Base-by-base conservation (phyloP, 2,113 vertebrate species). In the Melanotaenia duboulayi region DNA sequence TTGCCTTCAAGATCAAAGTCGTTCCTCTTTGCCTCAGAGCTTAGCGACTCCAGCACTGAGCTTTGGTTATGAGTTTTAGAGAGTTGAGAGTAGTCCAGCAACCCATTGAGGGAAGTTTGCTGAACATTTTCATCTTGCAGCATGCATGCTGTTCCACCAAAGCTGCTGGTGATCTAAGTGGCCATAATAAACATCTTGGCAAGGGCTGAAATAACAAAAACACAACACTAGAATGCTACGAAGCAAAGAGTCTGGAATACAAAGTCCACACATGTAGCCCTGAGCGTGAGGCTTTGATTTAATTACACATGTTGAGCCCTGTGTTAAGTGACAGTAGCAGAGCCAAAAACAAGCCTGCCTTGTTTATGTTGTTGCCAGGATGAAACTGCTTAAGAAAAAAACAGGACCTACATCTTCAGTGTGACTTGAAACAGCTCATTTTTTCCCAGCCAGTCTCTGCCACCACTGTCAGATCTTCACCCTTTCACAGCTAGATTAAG, bases 361-460 rank as follows among this genome's bases (percentile, higher is more conserved):
- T 28, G 24, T 42, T 76, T 50, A 23, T 78, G 74, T 59, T 81
- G 82, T 48, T 81, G 80, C 72, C 78, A 56, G 75, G 74, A 81
- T 83, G 65, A 81, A 84, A 85, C 61, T 65, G 76, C 67, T 69
- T 22, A 22, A 73, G 44, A 63, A 19, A 50, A 35, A 69, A 81
- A 39, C 57, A 58, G 55, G 69, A 67, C 75, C 62, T 48, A 75
- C 72, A 70, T 82, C 76, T 87, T 44, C 62, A 60, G 24, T 20
- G 11, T 75, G 78, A 86, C 79, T 77, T 74, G 71, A 83, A 49
- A 71, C 80, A 67, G 70, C 87, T 91, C 80, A 74, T 91, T 85
- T 83, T 72, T n/a, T 85, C 74, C 42, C 74, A 57, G 54, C 73
- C 68, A 85, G 44, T 81, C 67, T 70, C 35, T 67, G 56, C 39